Evolutionary conservation across 53 echinoderm and acorn worm species (phyloP).

Genomic region (Arbacia lixula): DNA sequence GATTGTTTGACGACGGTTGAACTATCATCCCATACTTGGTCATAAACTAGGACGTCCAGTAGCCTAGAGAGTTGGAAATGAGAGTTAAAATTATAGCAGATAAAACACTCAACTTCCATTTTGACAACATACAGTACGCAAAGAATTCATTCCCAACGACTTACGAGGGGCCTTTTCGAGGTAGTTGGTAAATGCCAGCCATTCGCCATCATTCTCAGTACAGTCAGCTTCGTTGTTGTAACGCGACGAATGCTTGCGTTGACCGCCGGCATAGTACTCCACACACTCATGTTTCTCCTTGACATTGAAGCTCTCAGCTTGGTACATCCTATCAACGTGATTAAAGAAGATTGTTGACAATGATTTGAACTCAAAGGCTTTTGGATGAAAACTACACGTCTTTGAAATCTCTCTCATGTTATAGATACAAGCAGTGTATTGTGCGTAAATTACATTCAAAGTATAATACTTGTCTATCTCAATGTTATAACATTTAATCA

Average conservation of each 20-base stretch:
- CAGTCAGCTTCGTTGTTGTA: conserved; percentile 94
- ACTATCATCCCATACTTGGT: not conserved
- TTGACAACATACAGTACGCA: not conserved
- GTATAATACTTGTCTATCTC: too few species aligned
- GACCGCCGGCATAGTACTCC: conserved; percentile 70
- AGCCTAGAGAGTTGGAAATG: not conserved
- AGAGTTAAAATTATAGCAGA: not conserved
- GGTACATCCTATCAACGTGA: conserved; percentile 68
- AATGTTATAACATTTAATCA: too few species aligned
- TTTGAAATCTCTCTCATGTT: too few species aligned
- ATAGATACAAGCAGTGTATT: too few species aligned
- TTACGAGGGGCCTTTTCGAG: conserved; percentile 88
- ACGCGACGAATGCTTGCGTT: conserved; percentile 83
- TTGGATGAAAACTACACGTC: too few species aligned
- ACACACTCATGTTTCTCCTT: conserved; percentile 86
- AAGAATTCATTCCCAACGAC: not conserved
- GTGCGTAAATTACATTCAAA: too few species aligned
- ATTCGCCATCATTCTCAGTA: conserved; percentile 83
- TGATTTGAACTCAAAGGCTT: too few species aligned
- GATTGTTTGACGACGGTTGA: too few species aligned
- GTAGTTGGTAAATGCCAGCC: conserved; percentile 84
- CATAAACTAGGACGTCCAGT: not conserved
- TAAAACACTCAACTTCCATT: not conserved
- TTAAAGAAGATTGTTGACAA: not conserved
- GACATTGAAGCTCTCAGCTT: conserved; percentile 91